phyloP scores from a whole-genome alignment of 2,113 vertebrate species.

The Meriones unguiculatus region DNA sequence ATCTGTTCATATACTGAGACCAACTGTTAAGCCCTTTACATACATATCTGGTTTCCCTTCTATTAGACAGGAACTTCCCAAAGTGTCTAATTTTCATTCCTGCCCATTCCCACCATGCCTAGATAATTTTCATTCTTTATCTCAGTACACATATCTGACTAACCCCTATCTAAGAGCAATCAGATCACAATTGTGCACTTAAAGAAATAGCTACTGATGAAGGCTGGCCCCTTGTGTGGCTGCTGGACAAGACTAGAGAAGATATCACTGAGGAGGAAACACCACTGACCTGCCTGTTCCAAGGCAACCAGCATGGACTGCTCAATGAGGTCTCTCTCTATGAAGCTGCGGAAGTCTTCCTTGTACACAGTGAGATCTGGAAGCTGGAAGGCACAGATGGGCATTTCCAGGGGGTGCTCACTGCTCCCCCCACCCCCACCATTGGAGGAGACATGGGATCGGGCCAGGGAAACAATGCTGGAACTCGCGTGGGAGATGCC shows the following conservation, averaged over 20 bases:
- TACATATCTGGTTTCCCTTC: slow-evolving; percentile 17
- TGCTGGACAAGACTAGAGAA: not conserved
- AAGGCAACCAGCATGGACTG: slow-evolving; percentile 98
- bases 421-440: slow-evolving; percentile 90
- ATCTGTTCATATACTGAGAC: not conserved
- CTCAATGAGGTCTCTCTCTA: slow-evolving; percentile 97
- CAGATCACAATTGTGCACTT: not conserved
- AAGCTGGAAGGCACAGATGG: slow-evolving; percentile 98
- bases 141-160: not conserved
- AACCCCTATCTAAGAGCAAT: not conserved
- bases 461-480: slow-evolving; percentile 95
- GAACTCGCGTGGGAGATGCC: slow-evolving; percentile 98
- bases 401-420: slow-evolving; percentile 96
- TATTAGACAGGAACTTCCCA: slow-evolving; percentile 48
- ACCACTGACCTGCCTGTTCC: slow-evolving; percentile 95
- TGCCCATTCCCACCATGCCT: not conserved
- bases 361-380: slow-evolving; percentile 96
- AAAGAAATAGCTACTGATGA: not conserved
- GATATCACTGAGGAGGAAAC: fast-evolving
- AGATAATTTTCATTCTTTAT: not conserved
- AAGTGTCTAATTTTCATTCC: slow-evolving; percentile 3
- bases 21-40: slow-evolving; percentile 15
- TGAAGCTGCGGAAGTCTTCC: slow-evolving; percentile 97
- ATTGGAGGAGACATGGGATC: slow-evolving; percentile 94
- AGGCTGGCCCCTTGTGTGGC: not conserved